These are phyloP conservation scores for Sepiola atlantica DNA, from an alignment of 2,888 invertebrate species.

Conservation along the genomic window DNA sequence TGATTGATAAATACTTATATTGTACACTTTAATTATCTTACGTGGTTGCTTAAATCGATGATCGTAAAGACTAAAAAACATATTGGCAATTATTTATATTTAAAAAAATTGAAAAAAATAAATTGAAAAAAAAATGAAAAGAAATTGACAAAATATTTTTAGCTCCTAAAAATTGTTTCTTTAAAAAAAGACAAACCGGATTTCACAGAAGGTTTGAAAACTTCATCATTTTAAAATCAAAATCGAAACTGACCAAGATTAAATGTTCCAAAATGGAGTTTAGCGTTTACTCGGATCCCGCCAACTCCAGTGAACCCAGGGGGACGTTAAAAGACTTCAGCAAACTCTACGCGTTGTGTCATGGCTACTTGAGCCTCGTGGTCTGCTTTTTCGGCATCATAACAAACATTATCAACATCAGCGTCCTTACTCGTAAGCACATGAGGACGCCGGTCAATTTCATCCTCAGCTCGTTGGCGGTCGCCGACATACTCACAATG, in stretches of 20 bases:
- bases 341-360: conserved; percentile 76
- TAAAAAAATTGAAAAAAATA: not conserved
- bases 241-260: not conserved
- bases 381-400: conserved; percentile 93
- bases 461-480: conserved; percentile 87
- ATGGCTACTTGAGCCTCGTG: conserved; percentile 88
- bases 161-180: not conserved
- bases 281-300: not conserved
- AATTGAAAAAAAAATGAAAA: not conserved
- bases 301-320: not conserved
- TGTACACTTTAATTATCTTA: not conserved
- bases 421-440: conserved; percentile 86
- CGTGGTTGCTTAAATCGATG: not conserved
- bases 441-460: conserved; percentile 93
- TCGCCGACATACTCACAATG: conserved; percentile 96
- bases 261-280: not conserved
- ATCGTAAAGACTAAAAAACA: not conserved
- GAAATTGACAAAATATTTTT: not conserved
- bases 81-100: not conserved
- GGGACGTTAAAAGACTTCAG: conserved; percentile 50
- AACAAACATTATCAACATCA: conserved; percentile 92
- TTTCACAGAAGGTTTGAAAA: not conserved
- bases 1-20: not conserved
- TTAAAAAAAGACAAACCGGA: not conserved
- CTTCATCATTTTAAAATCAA: not conserved